A percentile compares a stretch with the other conserved stretches of the same genome.
Conservation (phyloP, 2,113 vertebrate species). For the Thunnus maccoyii region DNA sequence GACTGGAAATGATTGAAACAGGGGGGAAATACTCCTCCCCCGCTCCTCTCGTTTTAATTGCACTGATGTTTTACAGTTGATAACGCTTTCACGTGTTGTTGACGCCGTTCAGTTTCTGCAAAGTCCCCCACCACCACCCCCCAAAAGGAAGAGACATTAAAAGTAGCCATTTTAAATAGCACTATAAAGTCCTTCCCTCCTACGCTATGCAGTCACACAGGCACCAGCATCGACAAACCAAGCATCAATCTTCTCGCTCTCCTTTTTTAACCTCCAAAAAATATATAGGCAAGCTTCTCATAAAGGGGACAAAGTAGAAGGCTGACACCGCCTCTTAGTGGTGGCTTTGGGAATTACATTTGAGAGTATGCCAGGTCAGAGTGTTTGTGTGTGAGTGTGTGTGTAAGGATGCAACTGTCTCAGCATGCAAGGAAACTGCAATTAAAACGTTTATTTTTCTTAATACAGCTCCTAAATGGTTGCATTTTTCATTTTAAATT, state of each 20-base stretch:
- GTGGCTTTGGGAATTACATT: slow-evolving; percentile 33
- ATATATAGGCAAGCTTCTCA: slow-evolving; percentile 57
- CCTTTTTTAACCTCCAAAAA: slow-evolving; percentile 66
- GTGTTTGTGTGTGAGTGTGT: not conserved
- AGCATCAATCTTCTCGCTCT: slow-evolving; percentile 82
- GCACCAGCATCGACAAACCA: slow-evolving; percentile 83
- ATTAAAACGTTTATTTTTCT: not conserved
- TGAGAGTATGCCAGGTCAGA: not conserved
- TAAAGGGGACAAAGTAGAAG: slow-evolving; percentile 49
- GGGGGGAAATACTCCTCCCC: not conserved
- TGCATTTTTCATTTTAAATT: not conserved
- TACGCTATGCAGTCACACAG: slow-evolving; percentile 83
- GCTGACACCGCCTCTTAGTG: slow-evolving; percentile 79
- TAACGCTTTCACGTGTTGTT: slow-evolving; percentile 69
- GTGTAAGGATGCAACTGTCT: not conserved
- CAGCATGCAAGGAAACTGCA: not conserved
- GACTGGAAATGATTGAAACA: slow-evolving; percentile 40
- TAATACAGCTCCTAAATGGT: not conserved
- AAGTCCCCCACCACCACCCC: slow-evolving; percentile 11
- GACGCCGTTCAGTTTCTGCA: slow-evolving; percentile 70
- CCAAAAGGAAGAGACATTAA: slow-evolving; percentile 74
- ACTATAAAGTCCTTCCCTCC: slow-evolving; percentile 80
- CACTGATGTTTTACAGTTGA: slow-evolving; percentile 72
- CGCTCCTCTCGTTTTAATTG: slow-evolving; percentile 61
- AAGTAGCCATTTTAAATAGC: slow-evolving; percentile 85